Base-by-base conservation (phyloP, 2,888 invertebrate species). In the Acanthococcus lagerstroemiae region DNA sequence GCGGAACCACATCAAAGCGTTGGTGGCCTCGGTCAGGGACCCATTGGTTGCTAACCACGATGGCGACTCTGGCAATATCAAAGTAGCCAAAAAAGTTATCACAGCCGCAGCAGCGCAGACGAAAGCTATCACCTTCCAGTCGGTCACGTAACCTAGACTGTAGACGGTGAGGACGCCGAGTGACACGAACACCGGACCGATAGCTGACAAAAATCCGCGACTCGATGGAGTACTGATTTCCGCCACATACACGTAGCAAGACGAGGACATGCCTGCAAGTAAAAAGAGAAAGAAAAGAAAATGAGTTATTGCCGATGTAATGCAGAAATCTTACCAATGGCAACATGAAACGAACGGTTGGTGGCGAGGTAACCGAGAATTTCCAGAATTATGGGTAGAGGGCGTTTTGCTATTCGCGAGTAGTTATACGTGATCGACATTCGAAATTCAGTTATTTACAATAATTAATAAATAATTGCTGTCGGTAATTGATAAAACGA, bases 131-230 rank as follows among this genome's bases (percentile, higher is more conserved):
- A 65, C 22, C 68, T 84, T 79, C 86, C 86, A 87, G 66, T 82
- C 80, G 7, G 84, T 76, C 72, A 84, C 78, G 12, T 84, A 83
- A 22, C 87, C 87, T 9, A 86, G 73, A 0, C 81, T 80, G 76
- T 87, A 87, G 2, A 85, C 83, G 58, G 85, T 76, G 67, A 87
- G 81, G 67, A 87, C 86, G 1, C 87, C 87, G 2, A 86, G 80
- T 0, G 86, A 86, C 22, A 86, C 86, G 69, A 85, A 77, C 0
- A 86, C 82, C 0, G 87, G 86, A 0, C 86, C 86, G 22, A 85
- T 73, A 1, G 86, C 84, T 69, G 86, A 84, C 7, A 87, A 77
- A 61, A 85, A 82, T 1, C 86, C 86, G 61, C 87, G 78, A 70
- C 84, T 83, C 71, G 82, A 80, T 1, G 86, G 83, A 0, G 84